These are phyloP conservation scores for Selenia dentaria DNA, from an alignment of 2,888 invertebrate species.

Conservation along the genomic window DNA sequence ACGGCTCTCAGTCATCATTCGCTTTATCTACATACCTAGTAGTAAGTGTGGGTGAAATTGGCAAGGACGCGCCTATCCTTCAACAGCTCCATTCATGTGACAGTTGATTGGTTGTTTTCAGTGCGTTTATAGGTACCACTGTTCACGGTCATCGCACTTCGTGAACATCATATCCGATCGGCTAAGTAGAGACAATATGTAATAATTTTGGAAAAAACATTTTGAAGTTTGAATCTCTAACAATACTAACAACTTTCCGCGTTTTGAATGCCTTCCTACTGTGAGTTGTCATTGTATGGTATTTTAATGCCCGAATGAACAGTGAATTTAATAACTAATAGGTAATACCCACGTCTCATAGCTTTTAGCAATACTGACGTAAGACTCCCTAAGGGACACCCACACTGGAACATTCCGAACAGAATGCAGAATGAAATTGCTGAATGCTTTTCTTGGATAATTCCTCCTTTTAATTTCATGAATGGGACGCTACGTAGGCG, in stretches of 20 bases:
- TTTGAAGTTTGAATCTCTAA: no score
- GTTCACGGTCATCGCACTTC: constrained; percentile 17
- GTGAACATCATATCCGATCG: background rate
- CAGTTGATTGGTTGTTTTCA: background rate
- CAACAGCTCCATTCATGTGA: constrained; percentile 32
- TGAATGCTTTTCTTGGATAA: constrained; percentile 1
- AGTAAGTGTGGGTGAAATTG: constrained; percentile 29
- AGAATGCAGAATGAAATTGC: constrained; percentile 1
- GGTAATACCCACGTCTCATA: no score
- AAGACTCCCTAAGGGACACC: constrained; percentile 18
- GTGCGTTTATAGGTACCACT: background rate
- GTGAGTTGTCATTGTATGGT: no score
- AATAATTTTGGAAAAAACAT: no score
- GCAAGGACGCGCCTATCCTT: constrained; percentile 32
- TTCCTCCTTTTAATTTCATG: constrained; percentile 30
- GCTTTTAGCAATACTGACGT: constrained; percentile 13
- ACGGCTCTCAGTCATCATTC: no score
- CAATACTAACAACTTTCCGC: no score
- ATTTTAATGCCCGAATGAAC: no score
- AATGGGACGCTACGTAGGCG: constrained; percentile 40
- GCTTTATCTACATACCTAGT: background rate
- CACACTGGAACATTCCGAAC: constrained; percentile 11
- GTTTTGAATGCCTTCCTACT: no score
- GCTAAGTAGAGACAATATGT: no score
- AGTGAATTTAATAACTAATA: no score